Evolutionary conservation across 1,140 invertebrate species (phyloP).

Genomic region (Leptonema lineaticorne): DNA sequence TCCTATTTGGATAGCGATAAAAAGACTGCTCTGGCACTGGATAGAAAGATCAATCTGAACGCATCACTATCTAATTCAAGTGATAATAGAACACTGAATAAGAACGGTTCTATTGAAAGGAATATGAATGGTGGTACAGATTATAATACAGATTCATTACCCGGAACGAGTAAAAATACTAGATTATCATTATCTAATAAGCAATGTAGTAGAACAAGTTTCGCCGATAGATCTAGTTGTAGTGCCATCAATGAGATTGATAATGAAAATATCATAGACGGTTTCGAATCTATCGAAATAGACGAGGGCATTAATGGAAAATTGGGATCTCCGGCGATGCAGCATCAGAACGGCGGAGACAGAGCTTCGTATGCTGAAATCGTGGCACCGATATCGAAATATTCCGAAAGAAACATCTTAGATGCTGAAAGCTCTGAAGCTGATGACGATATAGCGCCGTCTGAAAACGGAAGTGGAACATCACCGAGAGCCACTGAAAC

Average conservation of each 20-base stretch:
- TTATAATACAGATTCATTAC: constrained; percentile 27
- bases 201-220: constrained; percentile 44
- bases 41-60: constrained; percentile 47
- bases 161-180: constrained; percentile 46
- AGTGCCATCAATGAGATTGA: constrained; percentile 41
- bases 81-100: constrained; percentile 19
- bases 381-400: constrained; percentile 33
- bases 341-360: constrained; percentile 35
- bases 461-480: constrained; percentile 39
- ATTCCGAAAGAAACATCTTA: constrained; percentile 38
- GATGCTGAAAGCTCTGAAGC: constrained; percentile 40
- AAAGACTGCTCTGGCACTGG: constrained; percentile 35
- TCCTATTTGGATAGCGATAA: constrained; percentile 39
- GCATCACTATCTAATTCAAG: constrained; percentile 38
- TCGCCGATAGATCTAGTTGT: constrained; percentile 38
- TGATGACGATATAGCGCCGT: constrained; percentile 38
- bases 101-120: constrained; percentile 31
- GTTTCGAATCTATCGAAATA: constrained; percentile 18
- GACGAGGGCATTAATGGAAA: constrained; percentile 26
- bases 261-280: constrained; percentile 37
- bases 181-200: constrained; percentile 52
- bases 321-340: constrained; percentile 18
- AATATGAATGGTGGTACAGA: constrained; percentile 33
- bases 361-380: constrained; percentile 40
- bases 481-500: constrained; percentile 38